phyloP scores from a whole-genome alignment of 2,888 invertebrate species.

The Drosophila peninsularis region DNA sequence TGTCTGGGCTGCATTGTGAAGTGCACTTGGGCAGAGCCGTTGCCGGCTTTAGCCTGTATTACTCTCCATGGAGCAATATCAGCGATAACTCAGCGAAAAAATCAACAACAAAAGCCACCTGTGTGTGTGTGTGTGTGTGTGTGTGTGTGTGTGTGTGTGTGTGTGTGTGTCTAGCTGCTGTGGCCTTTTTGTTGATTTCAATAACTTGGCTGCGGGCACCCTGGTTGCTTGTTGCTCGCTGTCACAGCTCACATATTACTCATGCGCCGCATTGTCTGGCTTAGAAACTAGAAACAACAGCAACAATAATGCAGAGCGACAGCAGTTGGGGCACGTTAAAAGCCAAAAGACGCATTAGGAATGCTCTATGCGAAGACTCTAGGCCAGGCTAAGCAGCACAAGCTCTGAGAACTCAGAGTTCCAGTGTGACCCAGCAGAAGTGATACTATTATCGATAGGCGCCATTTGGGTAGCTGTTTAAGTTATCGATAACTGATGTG shows the following conservation, averaged over 20 bases:
- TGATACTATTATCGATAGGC: neutral
- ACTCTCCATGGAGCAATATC: slow-evolving; percentile 77
- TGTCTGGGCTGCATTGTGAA: slow-evolving; percentile 44
- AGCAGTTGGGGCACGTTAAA: neutral
- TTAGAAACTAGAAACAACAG: slow-evolving; percentile 17
- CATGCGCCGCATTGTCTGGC: slow-evolving; percentile 68
- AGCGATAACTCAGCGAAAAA: slow-evolving; percentile 68
- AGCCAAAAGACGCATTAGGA: slow-evolving; percentile 21
- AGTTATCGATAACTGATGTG: neutral
- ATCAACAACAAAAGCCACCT: slow-evolving; percentile 44
- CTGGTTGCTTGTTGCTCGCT: slow-evolving; percentile 15
- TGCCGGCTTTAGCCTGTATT: slow-evolving; percentile 48
- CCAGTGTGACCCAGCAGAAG: neutral
- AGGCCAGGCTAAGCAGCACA: too few relatives aligned
- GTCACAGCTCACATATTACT: slow-evolving; percentile 55
- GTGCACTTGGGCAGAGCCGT: slow-evolving; percentile 48
- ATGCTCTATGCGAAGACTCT: slow-evolving; percentile 5
- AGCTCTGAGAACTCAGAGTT: neutral
- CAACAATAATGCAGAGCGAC: neutral
- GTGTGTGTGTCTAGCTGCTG: slow-evolving; percentile 23
- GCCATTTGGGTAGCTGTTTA: neutral
- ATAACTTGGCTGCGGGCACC: slow-evolving; percentile 54
- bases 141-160: slow-evolving; percentile 15
- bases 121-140: slow-evolving; percentile 30
- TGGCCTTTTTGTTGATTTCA: slow-evolving; percentile 80